Conservation (phyloP, 2,797 vertebrate species). For the Tauraco hartlaubi region DNA sequence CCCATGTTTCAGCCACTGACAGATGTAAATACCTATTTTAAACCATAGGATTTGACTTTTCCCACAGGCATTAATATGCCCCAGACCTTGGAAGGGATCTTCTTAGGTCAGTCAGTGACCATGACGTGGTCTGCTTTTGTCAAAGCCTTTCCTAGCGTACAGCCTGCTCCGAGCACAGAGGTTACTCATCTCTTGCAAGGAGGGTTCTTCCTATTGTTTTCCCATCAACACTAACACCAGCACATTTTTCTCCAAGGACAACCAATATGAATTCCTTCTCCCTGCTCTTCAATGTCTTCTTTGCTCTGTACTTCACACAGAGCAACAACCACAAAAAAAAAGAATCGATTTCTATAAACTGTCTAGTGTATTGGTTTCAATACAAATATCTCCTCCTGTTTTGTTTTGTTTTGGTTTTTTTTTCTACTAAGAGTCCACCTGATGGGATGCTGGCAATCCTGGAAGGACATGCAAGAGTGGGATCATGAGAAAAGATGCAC, state of each 20-base stretch:
- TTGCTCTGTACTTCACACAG: neutral
- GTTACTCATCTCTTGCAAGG: neutral
- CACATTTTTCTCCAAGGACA: neutral
- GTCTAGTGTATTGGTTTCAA: neutral
- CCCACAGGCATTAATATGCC: neutral
- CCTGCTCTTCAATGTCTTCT: neutral
- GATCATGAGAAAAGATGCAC: neutral
- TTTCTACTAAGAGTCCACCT: neutral
- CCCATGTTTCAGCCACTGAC: neutral
- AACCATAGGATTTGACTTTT: neutral
- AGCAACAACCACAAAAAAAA: neutral
- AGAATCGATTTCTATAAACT: neutral
- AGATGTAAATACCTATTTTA: neutral
- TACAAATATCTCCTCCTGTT: neutral
- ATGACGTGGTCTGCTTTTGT: neutral
- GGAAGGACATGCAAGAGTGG: neutral
- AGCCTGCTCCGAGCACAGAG: accelerated
- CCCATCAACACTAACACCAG: neutral
- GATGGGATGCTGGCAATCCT: neutral
- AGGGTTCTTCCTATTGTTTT: neutral
- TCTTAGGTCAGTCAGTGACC: neutral
- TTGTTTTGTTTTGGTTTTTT: neutral
- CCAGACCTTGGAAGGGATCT: neutral
- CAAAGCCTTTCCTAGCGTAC: neutral
- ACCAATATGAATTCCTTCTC: neutral